A percentile compares a stretch with the other conserved stretches of the same genome.
Evolutionary conservation across 2,888 invertebrate genomes (phyloP).

Genomic region (Drosophila fungiperda): DNA sequence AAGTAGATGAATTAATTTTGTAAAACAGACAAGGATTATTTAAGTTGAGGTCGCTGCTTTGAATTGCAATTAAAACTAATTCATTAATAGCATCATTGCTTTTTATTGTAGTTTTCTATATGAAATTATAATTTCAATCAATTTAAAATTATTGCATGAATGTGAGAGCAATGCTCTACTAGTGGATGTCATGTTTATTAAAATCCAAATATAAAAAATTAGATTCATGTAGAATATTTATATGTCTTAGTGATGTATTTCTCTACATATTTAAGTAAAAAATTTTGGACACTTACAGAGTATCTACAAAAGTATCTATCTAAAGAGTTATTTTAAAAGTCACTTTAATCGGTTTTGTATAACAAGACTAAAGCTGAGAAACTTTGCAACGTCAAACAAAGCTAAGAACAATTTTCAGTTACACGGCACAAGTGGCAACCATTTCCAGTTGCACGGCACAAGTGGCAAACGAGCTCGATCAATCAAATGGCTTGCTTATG

Average conservation of each 20-base stretch:
- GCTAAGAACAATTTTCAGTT: conserved; percentile 1
- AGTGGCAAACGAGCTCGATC: conserved; percentile 31
- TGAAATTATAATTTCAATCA: conserved; percentile 7
- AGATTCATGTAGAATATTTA: background rate
- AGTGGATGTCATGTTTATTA: background rate
- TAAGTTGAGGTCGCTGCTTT: background rate
- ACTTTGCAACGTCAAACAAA: background rate
- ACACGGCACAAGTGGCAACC: no score
- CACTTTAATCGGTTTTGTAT: conserved; percentile 10
- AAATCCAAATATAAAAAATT: background rate
- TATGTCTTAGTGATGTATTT: background rate
- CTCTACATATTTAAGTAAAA: background rate
- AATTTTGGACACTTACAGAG: background rate
- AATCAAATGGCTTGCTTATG: conserved; percentile 61
- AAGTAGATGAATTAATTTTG: background rate
- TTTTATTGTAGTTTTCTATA: background rate
- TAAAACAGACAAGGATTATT: background rate
- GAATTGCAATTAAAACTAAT: background rate
- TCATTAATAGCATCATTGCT: background rate
- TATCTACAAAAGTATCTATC: background rate
- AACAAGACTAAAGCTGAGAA: conserved; percentile 10
- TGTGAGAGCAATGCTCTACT: background rate
- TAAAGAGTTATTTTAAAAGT: background rate
- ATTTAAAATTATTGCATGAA: background rate
- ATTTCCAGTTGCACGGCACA: no score